A percentile compares a stretch with the other conserved stretches of the same genome.
These are phyloP conservation scores for Dinoponera quadriceps DNA, from an alignment of 1,140 invertebrate species.

Conservation along the genomic window DNA sequence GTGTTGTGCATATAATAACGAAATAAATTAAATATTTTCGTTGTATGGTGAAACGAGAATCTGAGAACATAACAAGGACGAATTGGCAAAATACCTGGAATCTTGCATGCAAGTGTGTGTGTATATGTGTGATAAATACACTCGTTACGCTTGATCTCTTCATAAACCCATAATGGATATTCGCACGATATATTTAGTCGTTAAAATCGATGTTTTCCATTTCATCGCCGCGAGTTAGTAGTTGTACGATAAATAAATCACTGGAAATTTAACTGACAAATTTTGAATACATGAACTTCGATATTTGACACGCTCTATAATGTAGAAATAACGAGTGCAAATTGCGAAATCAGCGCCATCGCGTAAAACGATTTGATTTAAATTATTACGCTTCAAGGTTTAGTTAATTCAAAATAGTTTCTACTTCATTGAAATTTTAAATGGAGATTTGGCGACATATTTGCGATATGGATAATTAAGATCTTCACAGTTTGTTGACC, in stretches of 20 bases:
- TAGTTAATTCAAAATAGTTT: background rate
- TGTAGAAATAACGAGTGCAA: constrained; percentile 3
- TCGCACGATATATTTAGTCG: constrained; percentile 22
- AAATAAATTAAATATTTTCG: constrained; percentile 5
- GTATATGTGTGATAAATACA: constrained; percentile 9
- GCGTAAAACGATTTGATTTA: background rate
- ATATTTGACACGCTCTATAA: constrained; percentile 17
- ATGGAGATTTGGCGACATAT: background rate
- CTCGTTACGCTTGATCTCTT: constrained; percentile 5
- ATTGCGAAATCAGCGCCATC: background rate
- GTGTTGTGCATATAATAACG: too few relatives aligned
- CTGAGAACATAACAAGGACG: background rate
- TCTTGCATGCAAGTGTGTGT: background rate
- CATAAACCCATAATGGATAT: constrained; percentile 29
- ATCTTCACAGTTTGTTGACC: background rate
- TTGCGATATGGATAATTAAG: background rate
- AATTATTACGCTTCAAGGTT: constrained; percentile 1
- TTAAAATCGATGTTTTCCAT: constrained; percentile 50
- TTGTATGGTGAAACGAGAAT: background rate
- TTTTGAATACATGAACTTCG: constrained; percentile 36
- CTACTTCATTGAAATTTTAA: background rate
- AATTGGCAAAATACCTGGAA: constrained; percentile 2
- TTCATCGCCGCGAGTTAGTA: constrained; percentile 32
- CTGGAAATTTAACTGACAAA: constrained; percentile 51
- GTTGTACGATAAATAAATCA: constrained; percentile 32